phyloP scores from a whole-genome alignment of 2,888 invertebrate species.

The Aquatica leii region DNA sequence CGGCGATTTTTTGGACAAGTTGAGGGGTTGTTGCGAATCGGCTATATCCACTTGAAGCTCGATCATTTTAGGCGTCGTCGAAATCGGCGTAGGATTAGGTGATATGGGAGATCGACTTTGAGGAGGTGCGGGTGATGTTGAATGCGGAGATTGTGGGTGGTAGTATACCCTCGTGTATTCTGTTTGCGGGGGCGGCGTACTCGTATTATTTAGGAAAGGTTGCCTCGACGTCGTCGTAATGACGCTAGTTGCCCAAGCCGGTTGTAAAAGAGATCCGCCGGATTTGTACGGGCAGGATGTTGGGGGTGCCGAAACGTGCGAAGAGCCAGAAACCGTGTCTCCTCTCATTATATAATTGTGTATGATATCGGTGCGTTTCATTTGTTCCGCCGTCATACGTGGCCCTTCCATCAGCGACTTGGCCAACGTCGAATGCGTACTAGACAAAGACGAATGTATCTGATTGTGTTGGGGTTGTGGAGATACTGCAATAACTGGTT shows the following conservation, averaged over 20 bases:
- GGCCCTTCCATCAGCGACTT: slow-evolving; percentile 93
- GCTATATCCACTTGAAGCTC: slow-evolving; percentile 86
- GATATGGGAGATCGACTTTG: slow-evolving; percentile 56
- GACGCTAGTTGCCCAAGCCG: slow-evolving; percentile 66
- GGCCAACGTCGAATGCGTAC: slow-evolving; percentile 89
- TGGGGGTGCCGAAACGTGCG: slow-evolving; percentile 64
- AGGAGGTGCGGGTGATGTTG: slow-evolving; percentile 59
- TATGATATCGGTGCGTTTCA: slow-evolving; percentile 91
- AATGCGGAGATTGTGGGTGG: slow-evolving; percentile 59
- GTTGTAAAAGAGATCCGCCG: slow-evolving; percentile 52
- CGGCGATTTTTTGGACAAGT: slow-evolving; percentile 87
- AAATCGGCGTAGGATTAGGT: slow-evolving; percentile 62
- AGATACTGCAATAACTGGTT: slow-evolving; percentile 65
- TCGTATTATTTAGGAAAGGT: slow-evolving; percentile 54
- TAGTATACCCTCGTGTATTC: slow-evolving; percentile 60
- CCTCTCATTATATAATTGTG: slow-evolving; percentile 91
- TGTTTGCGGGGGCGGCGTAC: slow-evolving; percentile 54
- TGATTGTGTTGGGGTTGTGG: slow-evolving; percentile 55
- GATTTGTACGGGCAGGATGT: slow-evolving; percentile 60
- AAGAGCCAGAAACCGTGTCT: slow-evolving; percentile 63
- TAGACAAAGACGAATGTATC: slow-evolving; percentile 73
- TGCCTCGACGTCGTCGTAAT: slow-evolving; percentile 67
- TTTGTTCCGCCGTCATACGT: slow-evolving; percentile 90
- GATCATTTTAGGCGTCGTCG: slow-evolving; percentile 65
- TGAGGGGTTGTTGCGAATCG: slow-evolving; percentile 83